phyloP scores from a whole-genome alignment of 2,113 vertebrate species.

The Carlito syrichta region DNA sequence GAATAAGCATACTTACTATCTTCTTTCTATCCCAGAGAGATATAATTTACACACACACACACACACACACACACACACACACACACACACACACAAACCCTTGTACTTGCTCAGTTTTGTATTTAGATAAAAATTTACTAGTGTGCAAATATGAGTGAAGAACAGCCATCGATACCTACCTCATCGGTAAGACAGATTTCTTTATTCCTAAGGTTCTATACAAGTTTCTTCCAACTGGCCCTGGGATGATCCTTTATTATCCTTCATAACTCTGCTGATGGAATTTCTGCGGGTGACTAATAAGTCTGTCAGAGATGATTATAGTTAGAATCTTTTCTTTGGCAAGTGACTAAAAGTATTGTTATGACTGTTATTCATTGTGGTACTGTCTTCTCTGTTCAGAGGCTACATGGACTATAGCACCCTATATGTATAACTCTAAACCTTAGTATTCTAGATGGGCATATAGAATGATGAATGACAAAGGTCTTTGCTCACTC shows the following conservation, averaged over 20 bases:
- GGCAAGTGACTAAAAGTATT: neutral
- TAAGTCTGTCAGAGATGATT: conserved; percentile 42
- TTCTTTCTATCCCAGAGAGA: neutral
- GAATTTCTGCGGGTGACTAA: conserved; percentile 32
- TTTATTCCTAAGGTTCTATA: conserved; percentile 11
- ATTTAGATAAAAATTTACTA: neutral
- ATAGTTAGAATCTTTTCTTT: conserved; percentile 15
- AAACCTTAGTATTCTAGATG: neutral
- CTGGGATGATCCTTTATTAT: neutral
- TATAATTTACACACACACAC: neutral
- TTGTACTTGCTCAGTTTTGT: neutral
- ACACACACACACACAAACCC: neutral
- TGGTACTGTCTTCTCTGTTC: neutral
- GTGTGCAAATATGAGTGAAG: neutral
- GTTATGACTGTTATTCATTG: neutral
- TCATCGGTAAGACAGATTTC: neutral
- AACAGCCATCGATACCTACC: neutral
- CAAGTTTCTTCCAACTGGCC: neutral
- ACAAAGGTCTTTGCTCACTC: neutral
- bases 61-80: neutral
- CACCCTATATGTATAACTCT: neutral
- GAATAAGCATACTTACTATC: neutral
- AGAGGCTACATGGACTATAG: neutral
- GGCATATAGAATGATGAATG: neutral
- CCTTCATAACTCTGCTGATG: neutral